Conservation (phyloP, 1,140 invertebrate species). For the Oscheius sp. region DNA sequence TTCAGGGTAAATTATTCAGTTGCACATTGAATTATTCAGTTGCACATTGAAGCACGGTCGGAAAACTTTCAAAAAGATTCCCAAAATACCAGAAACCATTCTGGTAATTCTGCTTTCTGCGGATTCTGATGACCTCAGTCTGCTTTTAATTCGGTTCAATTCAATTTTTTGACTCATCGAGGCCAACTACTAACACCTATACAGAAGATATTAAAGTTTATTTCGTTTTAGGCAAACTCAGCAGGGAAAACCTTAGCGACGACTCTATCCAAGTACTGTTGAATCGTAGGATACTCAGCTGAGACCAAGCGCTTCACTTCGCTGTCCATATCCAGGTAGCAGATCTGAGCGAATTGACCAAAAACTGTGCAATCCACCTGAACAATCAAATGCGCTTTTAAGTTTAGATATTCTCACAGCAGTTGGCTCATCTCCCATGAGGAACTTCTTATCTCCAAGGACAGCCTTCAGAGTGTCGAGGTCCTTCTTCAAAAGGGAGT, state of each 20-base stretch:
- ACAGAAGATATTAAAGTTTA: too few relatives aligned
- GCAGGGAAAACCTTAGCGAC: background rate
- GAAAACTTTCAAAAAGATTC: too few relatives aligned
- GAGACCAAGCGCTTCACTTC: background rate
- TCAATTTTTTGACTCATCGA: too few relatives aligned
- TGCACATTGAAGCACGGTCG: too few relatives aligned
- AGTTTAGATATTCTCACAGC: background rate
- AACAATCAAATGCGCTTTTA: background rate
- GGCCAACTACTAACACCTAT: too few relatives aligned
- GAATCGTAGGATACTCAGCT: background rate
- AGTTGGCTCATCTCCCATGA: conserved; percentile 26
- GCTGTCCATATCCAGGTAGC: background rate
- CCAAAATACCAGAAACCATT: too few relatives aligned
- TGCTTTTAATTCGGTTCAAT: too few relatives aligned
- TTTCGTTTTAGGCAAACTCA: background rate
- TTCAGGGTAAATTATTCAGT: too few relatives aligned
- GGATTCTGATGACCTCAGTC: too few relatives aligned
- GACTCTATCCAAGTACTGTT: background rate
- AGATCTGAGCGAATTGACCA: background rate
- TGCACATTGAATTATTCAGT: too few relatives aligned
- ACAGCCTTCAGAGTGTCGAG: conserved; percentile 8
- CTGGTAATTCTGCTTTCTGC: too few relatives aligned
- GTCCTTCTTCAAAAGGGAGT: conserved; percentile 8
- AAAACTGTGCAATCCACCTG: conserved; percentile 2
- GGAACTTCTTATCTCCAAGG: conserved; percentile 28